Percentiles rank a stretch among this genome's conserved stretches.
These are phyloP conservation scores for Pempheris klunzingeri DNA, from an alignment of 2,797 vertebrate genomes.

Conservation along the genomic window DNA sequence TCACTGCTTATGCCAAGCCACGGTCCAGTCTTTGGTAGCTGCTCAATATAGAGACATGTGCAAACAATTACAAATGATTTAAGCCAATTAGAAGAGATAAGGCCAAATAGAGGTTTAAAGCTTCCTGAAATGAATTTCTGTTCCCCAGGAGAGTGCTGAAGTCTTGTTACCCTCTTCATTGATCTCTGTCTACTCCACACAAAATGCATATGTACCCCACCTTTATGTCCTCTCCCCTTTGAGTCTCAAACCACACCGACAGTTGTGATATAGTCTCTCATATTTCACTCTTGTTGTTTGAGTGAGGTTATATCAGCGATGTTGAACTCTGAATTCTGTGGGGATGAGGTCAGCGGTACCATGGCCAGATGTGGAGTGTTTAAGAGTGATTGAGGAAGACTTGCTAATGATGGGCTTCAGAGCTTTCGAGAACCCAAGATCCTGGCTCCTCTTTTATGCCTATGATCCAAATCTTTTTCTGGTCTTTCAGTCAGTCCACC, in stretches of 20 bases:
- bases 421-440: slow-evolving; percentile 46
- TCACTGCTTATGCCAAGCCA: slow-evolving; percentile 47
- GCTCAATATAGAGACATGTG: slow-evolving; percentile 72
- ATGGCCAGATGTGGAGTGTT: slow-evolving; percentile 62
- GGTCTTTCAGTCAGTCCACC: background rate
- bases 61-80: slow-evolving; percentile 85
- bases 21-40: slow-evolving; percentile 39
- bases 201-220: slow-evolving; percentile 7
- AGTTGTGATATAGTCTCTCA: slow-evolving; percentile 36
- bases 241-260: slow-evolving; percentile 39
- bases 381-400: slow-evolving; percentile 51
- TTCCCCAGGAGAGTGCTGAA: slow-evolving; percentile 51
- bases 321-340: slow-evolving; percentile 60
- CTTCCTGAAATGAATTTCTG: slow-evolving; percentile 86
- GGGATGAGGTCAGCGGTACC: slow-evolving; percentile 66
- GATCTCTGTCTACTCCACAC: slow-evolving; percentile 14
- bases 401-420: slow-evolving; percentile 57
- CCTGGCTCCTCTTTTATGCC: slow-evolving; percentile 30
- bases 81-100: slow-evolving; percentile 89
- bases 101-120: slow-evolving; percentile 89
- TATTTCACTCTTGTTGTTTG: slow-evolving; percentile 44
- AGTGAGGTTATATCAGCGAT: slow-evolving; percentile 57
- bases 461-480: slow-evolving; percentile 18
- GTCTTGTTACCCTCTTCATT: slow-evolving; percentile 35
- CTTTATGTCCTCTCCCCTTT: slow-evolving; percentile 6